Base-by-base conservation (phyloP, 1,140 invertebrate genomes). In the Condylostylus longicornis region DNA sequence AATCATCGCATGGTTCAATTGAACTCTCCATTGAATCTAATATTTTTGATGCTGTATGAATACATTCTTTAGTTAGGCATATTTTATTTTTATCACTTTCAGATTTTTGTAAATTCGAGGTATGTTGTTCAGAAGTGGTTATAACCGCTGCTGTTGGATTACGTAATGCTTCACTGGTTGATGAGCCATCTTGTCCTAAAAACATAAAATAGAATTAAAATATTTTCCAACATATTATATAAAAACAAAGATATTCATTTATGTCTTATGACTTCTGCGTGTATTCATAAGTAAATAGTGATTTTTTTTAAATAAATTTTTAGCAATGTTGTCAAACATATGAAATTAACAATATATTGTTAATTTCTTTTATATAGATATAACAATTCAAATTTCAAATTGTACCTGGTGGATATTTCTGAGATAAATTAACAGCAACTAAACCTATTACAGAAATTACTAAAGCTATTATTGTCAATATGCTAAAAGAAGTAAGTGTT, bases 1-100 rank as follows among this genome's bases (percentile, higher is more conserved):
- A 95, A 55, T 94, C 83, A 40, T 88, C 77, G 51, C 90, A 95
- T 0, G 89, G 89, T 49, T 91, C 75, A 0, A 81, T 72, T 9
- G 62, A 64, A 2, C 64, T 51, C 44, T 87, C 78, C 71, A 87
- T 78, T 47, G 79, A 79, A 13, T 70, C 58, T 1, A 86, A 56
- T 4, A 86, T 66, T 37, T 68, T 68, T 2, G 79, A 77, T 0
- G 81, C 79, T 66, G 77, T 73, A 44, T 78, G 71, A 33, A 82
- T 62, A 56, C 79, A 81, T 43, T 72, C 76, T 18, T 73, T 58
- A 2, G 66, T 64, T 19, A 70, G 58, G 47, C 79, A 82, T 5
- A 76, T 40, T 18, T 68, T 52, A 10, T 22, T 12, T 4, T 34
- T 34, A 5, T 44, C 35, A 8, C 19, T 5, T 33, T n/a, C 19